Percentiles rank a stretch among this genome's conserved stretches.
Evolutionary conservation across 2,113 vertebrate genomes (phyloP).

Genomic region (Sterrhoptilus dennistouni): DNA sequence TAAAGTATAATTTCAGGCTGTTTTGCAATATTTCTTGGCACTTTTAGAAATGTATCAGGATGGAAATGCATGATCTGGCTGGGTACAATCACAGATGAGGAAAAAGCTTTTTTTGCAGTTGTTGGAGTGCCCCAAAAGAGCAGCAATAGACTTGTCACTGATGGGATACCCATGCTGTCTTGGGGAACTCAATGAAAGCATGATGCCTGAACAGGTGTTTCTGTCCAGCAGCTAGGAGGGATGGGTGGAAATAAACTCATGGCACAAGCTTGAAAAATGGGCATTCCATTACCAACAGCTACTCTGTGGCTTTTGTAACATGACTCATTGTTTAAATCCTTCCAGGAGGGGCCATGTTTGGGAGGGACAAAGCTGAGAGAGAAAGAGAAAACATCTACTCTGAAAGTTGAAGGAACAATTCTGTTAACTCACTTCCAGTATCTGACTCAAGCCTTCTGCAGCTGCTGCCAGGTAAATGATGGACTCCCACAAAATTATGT

Average conservation of each 20-base stretch:
- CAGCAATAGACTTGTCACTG: not conserved
- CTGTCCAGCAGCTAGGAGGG: not conserved
- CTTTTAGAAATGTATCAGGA: not conserved
- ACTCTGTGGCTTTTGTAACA: not conserved
- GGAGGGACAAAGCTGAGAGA: not conserved
- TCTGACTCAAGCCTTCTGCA: not conserved
- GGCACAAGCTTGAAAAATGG: not conserved
- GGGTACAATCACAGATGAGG: not conserved
- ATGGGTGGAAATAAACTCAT: not conserved
- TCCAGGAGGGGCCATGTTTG: not conserved
- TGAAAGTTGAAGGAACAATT: not conserved
- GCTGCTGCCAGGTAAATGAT: not conserved
- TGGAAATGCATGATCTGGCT: not conserved
- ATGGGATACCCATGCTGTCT: not conserved
- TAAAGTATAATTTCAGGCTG: not conserved
- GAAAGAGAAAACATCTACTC: accelerated
- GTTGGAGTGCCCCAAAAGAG: not conserved
- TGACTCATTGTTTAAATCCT: not conserved
- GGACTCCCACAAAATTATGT: not conserved
- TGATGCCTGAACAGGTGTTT: not conserved
- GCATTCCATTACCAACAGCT: not conserved
- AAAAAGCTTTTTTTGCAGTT: not conserved
- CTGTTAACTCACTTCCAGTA: not conserved
- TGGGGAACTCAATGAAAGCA: accelerated
- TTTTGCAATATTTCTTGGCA: not conserved